Conservation (phyloP, 2,113 vertebrate genomes). For the Sebastes schlegelii region DNA sequence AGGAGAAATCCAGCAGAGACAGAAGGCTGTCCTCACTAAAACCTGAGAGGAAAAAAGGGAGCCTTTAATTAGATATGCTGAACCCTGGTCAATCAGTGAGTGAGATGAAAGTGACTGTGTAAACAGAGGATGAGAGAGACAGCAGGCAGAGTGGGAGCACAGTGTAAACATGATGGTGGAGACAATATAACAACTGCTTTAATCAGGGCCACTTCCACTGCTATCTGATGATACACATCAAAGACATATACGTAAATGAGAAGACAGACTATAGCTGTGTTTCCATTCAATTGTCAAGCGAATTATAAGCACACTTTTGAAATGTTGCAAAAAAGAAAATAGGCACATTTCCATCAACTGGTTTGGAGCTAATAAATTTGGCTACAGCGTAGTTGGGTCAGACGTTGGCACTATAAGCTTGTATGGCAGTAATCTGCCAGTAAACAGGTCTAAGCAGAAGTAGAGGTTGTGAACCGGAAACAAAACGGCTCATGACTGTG, state of each 20-base stretch:
- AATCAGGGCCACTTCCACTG: conserved; percentile 35
- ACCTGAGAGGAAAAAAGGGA: conserved; percentile 66
- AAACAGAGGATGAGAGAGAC: conserved; percentile 46
- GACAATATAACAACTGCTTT: conserved; percentile 38
- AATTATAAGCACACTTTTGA: too few relatives aligned
- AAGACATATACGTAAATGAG: conserved; percentile 1
- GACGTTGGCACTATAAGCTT: too few relatives aligned
- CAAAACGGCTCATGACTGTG: neutral
- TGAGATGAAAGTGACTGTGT: conserved; percentile 43
- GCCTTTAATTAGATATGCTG: conserved; percentile 36
- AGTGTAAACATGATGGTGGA: conserved; percentile 31
- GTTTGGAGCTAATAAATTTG: too few relatives aligned
- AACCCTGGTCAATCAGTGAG: conserved; percentile 34
- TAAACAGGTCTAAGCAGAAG: too few relatives aligned
- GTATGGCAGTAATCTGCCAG: too few relatives aligned
- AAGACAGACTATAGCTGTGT: conserved; percentile 3
- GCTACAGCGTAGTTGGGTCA: too few relatives aligned
- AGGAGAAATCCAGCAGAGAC: conserved; percentile 87
- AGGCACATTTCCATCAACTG: too few relatives aligned
- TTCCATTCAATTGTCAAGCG: too few relatives aligned
- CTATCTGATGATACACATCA: conserved; percentile 34
- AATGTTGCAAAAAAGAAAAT: too few relatives aligned
- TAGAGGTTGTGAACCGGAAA: too few relatives aligned
- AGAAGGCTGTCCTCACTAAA: conserved; percentile 85
- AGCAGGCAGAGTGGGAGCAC: conserved; percentile 19